Evolutionary conservation across 2,797 vertebrate genomes (phyloP), one percentile per base, ranked within the genome.

Genomic region (Poliocrania exsul): DNA sequence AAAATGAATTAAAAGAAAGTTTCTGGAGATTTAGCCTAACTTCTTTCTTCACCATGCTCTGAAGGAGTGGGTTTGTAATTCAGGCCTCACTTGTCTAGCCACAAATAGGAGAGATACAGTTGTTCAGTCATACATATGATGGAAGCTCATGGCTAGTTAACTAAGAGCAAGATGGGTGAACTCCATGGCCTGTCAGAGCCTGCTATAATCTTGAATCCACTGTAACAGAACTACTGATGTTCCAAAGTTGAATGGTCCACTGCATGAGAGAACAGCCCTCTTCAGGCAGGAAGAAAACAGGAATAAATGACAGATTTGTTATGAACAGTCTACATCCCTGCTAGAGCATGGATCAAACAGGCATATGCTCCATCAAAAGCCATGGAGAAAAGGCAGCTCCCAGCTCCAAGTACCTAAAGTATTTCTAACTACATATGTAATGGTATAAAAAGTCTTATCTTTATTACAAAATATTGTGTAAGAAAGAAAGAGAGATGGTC

Each of bases 391-490:
- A 92, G 57, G 79, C 60, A 94, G 19, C 57, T 67, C 61, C 61
- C 60, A 94, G 19, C 57, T 67, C 57, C 61, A 87, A 74, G 50
- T 24, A 65, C 47, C 53, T 46, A 78, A 92, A 71, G 29, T 65
- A 78, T 53, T 91, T 86, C 69, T 90, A 91, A 72, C n/a, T 40
- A 65, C 54, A 44, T 19, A 58, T 49, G 51, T 78, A 86, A 94
- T 28, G 24, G 70, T 62, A 89, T 58, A 75, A 67, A 78, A 93
- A 83, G 29, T 75, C 57, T 85, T 89, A 89, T 70, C 74, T 66
- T 88, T 86, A 94, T 90, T 88, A 91, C 75, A 83, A 94, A 93
- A 75, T 79, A 84, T 72, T 86, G 80, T 72, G 61, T 79, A 86
- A 90, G 72, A 84, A 81, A 74, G 65, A 81, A 62, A 71, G 62